phyloP scores from a whole-genome alignment of 2,113 vertebrate genomes.

The Mobula hypostoma region DNA sequence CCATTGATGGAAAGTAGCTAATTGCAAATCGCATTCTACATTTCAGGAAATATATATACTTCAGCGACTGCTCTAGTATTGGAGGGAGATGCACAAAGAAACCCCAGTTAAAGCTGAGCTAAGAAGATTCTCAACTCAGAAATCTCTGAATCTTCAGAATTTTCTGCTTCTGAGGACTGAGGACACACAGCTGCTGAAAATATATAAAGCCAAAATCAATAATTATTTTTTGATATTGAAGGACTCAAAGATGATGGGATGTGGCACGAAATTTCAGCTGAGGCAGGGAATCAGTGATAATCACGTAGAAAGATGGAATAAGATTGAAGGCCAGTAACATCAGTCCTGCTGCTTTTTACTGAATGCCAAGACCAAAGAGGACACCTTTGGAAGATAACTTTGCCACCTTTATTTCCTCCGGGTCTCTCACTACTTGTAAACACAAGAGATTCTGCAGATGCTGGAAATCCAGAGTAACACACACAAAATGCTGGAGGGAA shows the following conservation, averaged over 20 bases:
- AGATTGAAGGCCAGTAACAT: no score
- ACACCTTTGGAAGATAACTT: not conserved
- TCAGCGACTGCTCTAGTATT: not conserved
- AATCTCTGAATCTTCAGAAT: not conserved
- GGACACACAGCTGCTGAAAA: not conserved
- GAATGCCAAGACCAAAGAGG: not conserved
- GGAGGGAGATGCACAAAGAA: not conserved
- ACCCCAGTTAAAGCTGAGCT: no score
- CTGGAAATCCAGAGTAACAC: no score
- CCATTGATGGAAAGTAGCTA: not conserved
- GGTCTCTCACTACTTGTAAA: not conserved
- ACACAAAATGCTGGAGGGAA: no score
- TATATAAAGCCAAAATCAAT: not conserved
- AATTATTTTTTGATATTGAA: not conserved
- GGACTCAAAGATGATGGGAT: not conserved
- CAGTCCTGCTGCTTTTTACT: not conserved
- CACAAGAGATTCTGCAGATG: no score
- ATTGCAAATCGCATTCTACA: not conserved
- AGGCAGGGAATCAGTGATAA: not conserved
- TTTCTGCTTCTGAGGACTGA: not conserved
- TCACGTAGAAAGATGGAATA: no score
- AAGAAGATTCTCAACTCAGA: not conserved
- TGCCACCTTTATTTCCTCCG: not conserved
- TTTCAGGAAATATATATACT: not conserved
- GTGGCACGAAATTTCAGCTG: not conserved